These are phyloP conservation scores for Rhadina sibilatrix DNA, from an alignment of 2,113 vertebrate species.

Conservation along the genomic window DNA sequence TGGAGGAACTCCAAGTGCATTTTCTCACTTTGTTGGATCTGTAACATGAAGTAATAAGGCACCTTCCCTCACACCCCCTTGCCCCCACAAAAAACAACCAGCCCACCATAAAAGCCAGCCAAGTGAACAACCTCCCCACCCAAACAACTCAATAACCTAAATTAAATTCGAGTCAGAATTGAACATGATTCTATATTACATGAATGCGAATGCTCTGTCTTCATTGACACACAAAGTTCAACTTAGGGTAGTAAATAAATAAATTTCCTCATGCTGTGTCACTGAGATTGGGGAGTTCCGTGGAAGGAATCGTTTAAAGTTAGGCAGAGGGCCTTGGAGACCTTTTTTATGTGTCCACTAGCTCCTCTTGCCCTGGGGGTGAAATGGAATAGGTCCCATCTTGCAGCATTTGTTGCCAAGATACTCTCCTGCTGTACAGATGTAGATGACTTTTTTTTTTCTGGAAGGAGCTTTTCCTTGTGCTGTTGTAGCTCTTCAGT, in stretches of 20 bases:
- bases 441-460: not conserved
- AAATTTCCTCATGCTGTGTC: not conserved
- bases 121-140: not conserved
- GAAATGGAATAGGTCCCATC: not conserved
- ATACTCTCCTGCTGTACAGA: not conserved
- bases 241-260: not conserved
- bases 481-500: not conserved
- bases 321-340: not conserved
- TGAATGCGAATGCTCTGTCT: not conserved
- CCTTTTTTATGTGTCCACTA: not conserved
- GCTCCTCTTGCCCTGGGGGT: not conserved
- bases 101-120: not conserved
- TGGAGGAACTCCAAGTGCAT: not conserved
- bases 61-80: not conserved
- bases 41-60: not conserved
- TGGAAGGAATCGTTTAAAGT: not conserved
- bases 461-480: not conserved
- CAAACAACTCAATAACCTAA: not conserved
- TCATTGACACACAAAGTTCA: not conserved
- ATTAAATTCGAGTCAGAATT: not conserved
- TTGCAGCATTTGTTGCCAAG: not conserved
- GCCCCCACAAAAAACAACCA: not conserved
- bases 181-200: not conserved
- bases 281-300: not conserved
- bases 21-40: not conserved